Base-by-base conservation (phyloP, 2,888 invertebrate species). In the Philopedon plagiatum region DNA sequence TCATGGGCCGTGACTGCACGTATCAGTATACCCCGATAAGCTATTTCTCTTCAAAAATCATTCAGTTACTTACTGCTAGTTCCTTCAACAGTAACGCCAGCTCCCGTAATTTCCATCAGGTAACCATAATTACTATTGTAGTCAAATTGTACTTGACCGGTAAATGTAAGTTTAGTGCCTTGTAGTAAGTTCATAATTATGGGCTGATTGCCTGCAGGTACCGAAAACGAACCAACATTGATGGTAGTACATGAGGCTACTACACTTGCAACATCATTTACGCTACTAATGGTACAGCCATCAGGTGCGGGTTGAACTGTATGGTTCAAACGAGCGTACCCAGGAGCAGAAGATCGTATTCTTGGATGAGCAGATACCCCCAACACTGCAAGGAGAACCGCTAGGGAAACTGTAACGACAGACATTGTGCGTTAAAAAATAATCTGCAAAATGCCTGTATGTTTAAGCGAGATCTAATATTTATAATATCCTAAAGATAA, bases 51-150 rank as follows among this genome's bases (percentile, higher is more conserved):
- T n/a, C n/a, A n/a, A n/a, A n/a, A n/a, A n/a, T n/a, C n/a, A n/a
- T n/a, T n/a, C n/a, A n/a, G n/a, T n/a, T n/a, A 62, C 70, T 70
- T 64, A 70, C 70, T 44, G 13, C 37, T 49, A 13, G 63, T 32
- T 63, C 70, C 70, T 5, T 39, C 29, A 13, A 70, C 70, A 13
- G 23, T 63, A 8, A 63, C 21, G 7, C 29, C 21, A 19, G n/a
- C 39, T 15, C 70, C 70, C 9, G 57, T 63, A 44, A 70, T 70
- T 49, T 70, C 70, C 37, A 70, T 56, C 21, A 70, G 57, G 21
- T 70, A 70, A 1, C 70, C 70, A 19, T 18, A 46, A 21, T 54
- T 44, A 8, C 15, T 56, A 11, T 61, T 18, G 11, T 54, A 19
- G 7, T 8, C 63, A 26, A 70, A 70, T 4, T 13, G 5, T 5